Percentiles rank a stretch among this genome's conserved stretches.
phyloP scores from a whole-genome alignment of 2,113 vertebrate genomes.

The Dascyllus trimaculatus region DNA sequence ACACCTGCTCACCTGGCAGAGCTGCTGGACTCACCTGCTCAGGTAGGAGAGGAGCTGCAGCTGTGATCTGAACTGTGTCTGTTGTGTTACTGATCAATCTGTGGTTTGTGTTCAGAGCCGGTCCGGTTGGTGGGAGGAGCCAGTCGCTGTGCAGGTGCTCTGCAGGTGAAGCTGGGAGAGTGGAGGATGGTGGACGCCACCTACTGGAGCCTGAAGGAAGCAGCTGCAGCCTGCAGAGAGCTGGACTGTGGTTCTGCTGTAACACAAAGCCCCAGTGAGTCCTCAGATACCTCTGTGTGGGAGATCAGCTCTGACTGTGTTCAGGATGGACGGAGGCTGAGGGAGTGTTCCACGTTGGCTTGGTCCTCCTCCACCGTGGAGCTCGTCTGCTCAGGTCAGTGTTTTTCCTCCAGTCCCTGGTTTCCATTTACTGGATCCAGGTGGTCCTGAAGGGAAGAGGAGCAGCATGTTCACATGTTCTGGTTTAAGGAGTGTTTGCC shows the following conservation, averaged over 20 bases:
- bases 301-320: background rate
- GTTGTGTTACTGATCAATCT: background rate
- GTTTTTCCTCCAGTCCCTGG: too few species aligned
- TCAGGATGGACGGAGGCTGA: background rate
- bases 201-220: background rate
- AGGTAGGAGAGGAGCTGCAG: too few species aligned
- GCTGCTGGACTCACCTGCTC: too few species aligned
- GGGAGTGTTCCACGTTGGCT: background rate
- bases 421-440: too few species aligned
- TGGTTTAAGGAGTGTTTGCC: too few species aligned
- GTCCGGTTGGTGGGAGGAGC: conserved; percentile 2
- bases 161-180: background rate
- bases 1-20: too few species aligned
- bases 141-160: conserved; percentile 2
- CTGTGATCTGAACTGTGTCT: too few species aligned
- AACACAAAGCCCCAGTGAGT: accelerated
- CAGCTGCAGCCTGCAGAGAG: background rate
- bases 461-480: too few species aligned
- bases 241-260: conserved; percentile 15
- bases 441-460: too few species aligned
- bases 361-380: background rate
- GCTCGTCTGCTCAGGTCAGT: conserved; percentile 15
- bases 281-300: background rate
- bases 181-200: background rate
- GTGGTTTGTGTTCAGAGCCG: background rate